A percentile compares a stretch with the other conserved stretches of the same genome.
phyloP scores from a whole-genome alignment of 2,888 invertebrate genomes.

The Gerosis bhagava region DNA sequence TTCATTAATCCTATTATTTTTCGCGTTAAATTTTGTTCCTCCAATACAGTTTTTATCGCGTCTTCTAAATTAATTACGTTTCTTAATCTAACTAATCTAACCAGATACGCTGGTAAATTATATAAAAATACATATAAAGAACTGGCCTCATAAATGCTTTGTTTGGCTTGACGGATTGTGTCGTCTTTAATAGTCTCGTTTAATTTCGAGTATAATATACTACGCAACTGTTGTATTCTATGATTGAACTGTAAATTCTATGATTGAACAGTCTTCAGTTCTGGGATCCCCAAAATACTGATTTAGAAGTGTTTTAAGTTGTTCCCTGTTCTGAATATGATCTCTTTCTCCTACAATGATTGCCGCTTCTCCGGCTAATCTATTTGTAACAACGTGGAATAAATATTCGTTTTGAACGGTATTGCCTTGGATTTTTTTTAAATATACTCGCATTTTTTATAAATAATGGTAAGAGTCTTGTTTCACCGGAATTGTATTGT shows the following conservation, averaged over 20 bases:
- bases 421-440: too few species aligned
- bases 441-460: too few species aligned
- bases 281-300: slow-evolving; percentile 29
- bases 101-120: slow-evolving; percentile 28
- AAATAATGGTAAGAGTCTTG: too few species aligned
- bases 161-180: slow-evolving; percentile 7
- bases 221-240: slow-evolving; percentile 26
- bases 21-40: slow-evolving; percentile 24
- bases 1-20: too few species aligned
- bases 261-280: slow-evolving; percentile 25
- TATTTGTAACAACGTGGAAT: slow-evolving; percentile 29
- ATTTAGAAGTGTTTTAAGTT: slow-evolving; percentile 20
- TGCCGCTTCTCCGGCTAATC: slow-evolving; percentile 26
- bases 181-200: slow-evolving; percentile 1
- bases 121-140: slow-evolving; percentile 28
- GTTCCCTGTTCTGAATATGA: slow-evolving; percentile 20
- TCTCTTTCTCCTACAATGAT: slow-evolving; percentile 26
- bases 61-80: slow-evolving; percentile 22
- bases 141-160: slow-evolving; percentile 21
- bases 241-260: slow-evolving; percentile 31
- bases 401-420: slow-evolving; percentile 25
- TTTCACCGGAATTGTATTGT: too few species aligned
- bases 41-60: slow-evolving; percentile 25
- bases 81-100: slow-evolving; percentile 24
- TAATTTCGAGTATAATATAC: slow-evolving; percentile 26